Percentiles rank a stretch among this genome's conserved stretches.
These are phyloP conservation scores for Vidua chalybeata DNA, from an alignment of 2,113 vertebrate genomes.

Conservation along the genomic window DNA sequence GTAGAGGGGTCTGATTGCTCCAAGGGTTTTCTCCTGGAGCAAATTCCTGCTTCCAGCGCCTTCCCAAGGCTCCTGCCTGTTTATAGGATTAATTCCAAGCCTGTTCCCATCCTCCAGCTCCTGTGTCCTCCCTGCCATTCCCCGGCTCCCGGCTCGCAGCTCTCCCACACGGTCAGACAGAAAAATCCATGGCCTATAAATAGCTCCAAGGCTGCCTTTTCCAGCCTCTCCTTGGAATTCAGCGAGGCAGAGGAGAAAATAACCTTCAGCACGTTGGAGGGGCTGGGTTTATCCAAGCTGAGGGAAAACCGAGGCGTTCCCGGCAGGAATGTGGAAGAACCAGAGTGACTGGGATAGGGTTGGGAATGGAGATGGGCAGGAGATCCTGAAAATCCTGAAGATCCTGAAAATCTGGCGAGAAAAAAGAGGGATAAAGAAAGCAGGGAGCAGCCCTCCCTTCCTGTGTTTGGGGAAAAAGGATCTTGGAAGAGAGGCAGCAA, in stretches of 20 bases:
- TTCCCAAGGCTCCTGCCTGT: not conserved
- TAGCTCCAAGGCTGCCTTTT: conserved; percentile 5
- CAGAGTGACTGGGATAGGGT: not conserved
- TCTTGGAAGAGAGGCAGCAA: not conserved
- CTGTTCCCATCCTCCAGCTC: not conserved
- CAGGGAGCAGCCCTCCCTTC: accelerated
- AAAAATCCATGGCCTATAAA: conserved; percentile 30
- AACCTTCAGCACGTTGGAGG: not conserved
- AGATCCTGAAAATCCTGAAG: not conserved
- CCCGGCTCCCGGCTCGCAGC: not conserved
- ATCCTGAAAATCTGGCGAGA: accelerated
- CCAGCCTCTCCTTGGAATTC: conserved; percentile 6
- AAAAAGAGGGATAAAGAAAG: not conserved
- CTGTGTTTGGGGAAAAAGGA: accelerated
- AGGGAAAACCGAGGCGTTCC: not conserved
- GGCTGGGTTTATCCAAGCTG: not conserved
- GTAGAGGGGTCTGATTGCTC: not conserved
- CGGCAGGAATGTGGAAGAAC: not conserved
- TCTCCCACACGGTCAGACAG: not conserved
- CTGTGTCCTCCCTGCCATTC: not conserved
- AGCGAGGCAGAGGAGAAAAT: conserved; percentile 51
- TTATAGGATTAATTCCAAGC: not conserved
- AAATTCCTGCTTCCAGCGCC: not conserved
- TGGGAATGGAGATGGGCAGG: not conserved
- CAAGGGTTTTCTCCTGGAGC: not conserved